These are phyloP conservation scores for Zapus hudsonius DNA, from an alignment of 2,113 vertebrate genomes.

Conservation along the genomic window DNA sequence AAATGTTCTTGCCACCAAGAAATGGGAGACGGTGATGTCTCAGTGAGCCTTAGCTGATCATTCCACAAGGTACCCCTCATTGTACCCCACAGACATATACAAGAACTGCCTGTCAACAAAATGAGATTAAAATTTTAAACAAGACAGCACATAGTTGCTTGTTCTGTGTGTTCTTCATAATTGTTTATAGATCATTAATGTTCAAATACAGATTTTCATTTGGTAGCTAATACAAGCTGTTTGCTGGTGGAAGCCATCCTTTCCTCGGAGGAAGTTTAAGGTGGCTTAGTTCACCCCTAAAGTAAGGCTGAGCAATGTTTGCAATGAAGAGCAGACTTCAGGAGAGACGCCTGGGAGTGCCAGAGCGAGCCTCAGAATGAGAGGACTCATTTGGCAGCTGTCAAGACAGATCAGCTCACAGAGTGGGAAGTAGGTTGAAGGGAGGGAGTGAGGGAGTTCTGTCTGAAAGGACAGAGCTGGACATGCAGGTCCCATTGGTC, in stretches of 20 bases:
- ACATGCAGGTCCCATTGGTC: slow-evolving; percentile 11
- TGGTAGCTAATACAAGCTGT: neutral
- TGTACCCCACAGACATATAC: neutral
- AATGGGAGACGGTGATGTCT: neutral
- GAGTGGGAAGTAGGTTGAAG: slow-evolving; percentile 46
- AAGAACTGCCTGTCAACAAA: neutral
- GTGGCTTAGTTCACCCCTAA: neutral
- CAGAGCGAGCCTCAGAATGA: slow-evolving; percentile 22
- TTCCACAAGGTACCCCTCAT: neutral
- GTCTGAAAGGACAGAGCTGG: slow-evolving; percentile 47
- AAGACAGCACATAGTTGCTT: neutral
- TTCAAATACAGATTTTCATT: neutral
- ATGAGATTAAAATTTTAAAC: neutral
- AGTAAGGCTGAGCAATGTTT: neutral
- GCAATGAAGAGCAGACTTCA: neutral
- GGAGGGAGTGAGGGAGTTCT: neutral
- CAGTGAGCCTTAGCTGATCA: neutral
- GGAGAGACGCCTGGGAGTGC: neutral
- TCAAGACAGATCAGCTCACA: slow-evolving; percentile 60
- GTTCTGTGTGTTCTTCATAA: slow-evolving; percentile 4
- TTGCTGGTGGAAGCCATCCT: neutral
- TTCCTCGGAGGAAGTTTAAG: slow-evolving; percentile 4
- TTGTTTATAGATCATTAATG: neutral
- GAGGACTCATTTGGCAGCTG: slow-evolving; percentile 60
- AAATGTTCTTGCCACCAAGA: neutral